phyloP scores from a whole-genome alignment of 2,797 vertebrate species.

The Phrynocephalus guinanensis region DNA sequence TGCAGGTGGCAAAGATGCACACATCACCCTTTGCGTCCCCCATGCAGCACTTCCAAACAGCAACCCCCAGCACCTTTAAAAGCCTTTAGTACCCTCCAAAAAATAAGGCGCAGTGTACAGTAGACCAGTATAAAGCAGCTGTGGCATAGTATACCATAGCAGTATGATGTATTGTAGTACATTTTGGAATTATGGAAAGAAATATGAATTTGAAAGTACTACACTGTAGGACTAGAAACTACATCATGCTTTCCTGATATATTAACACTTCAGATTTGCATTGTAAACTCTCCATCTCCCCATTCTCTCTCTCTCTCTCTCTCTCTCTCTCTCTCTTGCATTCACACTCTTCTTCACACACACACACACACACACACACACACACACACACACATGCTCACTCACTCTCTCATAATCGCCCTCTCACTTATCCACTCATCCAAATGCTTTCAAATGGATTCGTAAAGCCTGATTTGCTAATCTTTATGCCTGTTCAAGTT shows the following conservation, averaged over 20 bases:
- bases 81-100: too few relatives aligned
- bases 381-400: not conserved
- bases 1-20: too few relatives aligned
- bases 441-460: constrained; percentile 56
- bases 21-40: too few relatives aligned
- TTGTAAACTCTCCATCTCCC: not conserved
- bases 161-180: not conserved
- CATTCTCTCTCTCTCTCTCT: constrained; percentile 6
- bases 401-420: constrained; percentile 26
- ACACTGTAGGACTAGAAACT: constrained; percentile 9
- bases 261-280: constrained; percentile 40
- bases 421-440: constrained; percentile 46
- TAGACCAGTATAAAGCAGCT: too few relatives aligned
- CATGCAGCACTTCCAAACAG: too few relatives aligned
- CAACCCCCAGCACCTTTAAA: too few relatives aligned
- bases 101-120: too few relatives aligned
- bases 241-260: constrained; percentile 25
- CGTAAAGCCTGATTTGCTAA: constrained; percentile 57
- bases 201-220: not conserved
- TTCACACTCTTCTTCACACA: not conserved
- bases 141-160: not conserved
- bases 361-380: not conserved
- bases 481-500: constrained; percentile 46
- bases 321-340: not conserved
- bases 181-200: not conserved